These are phyloP conservation scores for Isoperla grammatica DNA, from an alignment of 2,888 invertebrate species.

Conservation along the genomic window DNA sequence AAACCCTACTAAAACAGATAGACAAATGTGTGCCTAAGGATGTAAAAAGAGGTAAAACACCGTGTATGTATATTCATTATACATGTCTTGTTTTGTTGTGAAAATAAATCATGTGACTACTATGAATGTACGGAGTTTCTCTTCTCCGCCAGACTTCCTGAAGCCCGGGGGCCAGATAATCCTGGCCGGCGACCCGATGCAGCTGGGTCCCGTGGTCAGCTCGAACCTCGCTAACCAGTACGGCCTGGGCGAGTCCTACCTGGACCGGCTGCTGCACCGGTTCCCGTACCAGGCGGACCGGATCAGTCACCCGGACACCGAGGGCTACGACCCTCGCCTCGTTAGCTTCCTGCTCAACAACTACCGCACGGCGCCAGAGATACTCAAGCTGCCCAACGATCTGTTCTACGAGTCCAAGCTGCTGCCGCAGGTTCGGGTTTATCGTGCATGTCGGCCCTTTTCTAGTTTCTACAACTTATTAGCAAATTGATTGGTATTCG, in stretches of 20 bases:
- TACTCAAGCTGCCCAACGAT: constrained; percentile 68
- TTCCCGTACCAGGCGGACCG: constrained; percentile 62
- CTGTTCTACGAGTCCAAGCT: constrained; percentile 83
- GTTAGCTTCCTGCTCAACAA: constrained; percentile 82
- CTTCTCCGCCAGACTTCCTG: constrained; percentile 36
- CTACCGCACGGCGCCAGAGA: constrained; percentile 74
- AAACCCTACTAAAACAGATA: too few species aligned
- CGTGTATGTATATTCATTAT: too few species aligned
- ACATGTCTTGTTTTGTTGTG: too few species aligned
- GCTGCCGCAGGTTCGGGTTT: constrained; percentile 55
- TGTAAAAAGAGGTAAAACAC: too few species aligned
- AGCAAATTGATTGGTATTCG: too few species aligned
- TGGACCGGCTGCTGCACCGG: constrained; percentile 47
- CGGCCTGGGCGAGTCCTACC: constrained; percentile 67
- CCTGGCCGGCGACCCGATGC: constrained; percentile 75
- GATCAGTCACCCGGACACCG: constrained; percentile 52
- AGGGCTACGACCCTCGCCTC: constrained; percentile 70
- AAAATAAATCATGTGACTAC: too few species aligned
- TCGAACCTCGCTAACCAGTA: constrained; percentile 57
- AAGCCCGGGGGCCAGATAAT: constrained; percentile 43
- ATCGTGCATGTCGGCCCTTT: too few species aligned
- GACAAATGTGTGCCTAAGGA: too few species aligned
- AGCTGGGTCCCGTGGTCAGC: constrained; percentile 77
- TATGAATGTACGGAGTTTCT: too few species aligned
- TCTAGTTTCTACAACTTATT: too few species aligned